Base-by-base conservation (phyloP, 2,113 vertebrate genomes). In the Spilogale gracilis region DNA sequence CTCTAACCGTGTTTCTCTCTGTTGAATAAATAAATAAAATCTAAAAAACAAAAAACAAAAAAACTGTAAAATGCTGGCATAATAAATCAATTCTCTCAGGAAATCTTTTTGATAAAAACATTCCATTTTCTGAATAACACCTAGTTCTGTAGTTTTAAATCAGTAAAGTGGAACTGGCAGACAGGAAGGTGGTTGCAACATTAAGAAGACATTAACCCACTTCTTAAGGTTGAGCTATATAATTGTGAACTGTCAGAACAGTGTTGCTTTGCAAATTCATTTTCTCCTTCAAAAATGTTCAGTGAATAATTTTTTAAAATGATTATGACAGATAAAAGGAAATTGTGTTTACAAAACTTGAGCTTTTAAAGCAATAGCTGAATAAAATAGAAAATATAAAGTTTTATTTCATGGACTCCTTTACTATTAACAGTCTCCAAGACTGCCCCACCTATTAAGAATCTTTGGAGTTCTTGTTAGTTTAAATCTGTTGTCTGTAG, bases 351-450 rank as follows among this genome's bases (percentile, higher is more conserved):
- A 7, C 9, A 25, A 25, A 88, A 8, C 54, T 91, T 85, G 10
- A 95, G 20, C 8, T 71, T 38, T 88, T 52, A 88, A 82, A 71
- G 23, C 69, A 88, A 86, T 89, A 56, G 25, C 12, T 89, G 20
- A 95, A 78, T 65, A 91, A 58, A 84, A 89, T 18, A 78, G 14
- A 90, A 93, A 81, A 92, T 12, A 71, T 2, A 7, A 73, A 83
- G 12, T 56, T 95, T 94, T 81, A 48, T 80, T 88, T 84, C 5
- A 67, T 60, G 50, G 3, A 78, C 71, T 38, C 11, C 21, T 93
- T 91, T 1, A 71, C 2, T 63, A 27, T 69, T 56, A 58, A 60
- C 6, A 38, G 21, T 43, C 1, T 63, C 14, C 69, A 94, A 80
- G 21, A 25, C 4, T 5, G 61, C 6, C 63, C 14, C n/a, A 86